A percentile compares a stretch with the other conserved stretches of the same genome.
Evolutionary conservation across 2,797 vertebrate genomes (phyloP).

Genomic region (Pangasius macronema): DNA sequence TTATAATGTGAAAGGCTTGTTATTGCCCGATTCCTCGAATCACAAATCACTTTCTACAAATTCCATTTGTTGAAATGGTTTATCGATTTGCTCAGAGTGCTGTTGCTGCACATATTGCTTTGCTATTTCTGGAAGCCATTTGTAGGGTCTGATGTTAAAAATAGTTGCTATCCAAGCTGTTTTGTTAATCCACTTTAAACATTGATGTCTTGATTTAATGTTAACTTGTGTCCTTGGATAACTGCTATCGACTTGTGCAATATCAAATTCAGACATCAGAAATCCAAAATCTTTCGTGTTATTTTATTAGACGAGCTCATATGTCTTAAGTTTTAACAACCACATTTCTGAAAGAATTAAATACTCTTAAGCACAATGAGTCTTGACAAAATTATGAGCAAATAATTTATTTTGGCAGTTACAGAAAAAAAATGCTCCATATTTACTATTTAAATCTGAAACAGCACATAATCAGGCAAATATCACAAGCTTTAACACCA

Average conservation of each 20-base stretch:
- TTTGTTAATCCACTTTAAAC: conserved; percentile 46
- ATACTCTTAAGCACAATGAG: background rate
- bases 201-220: conserved; percentile 41
- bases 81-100: conserved; percentile 28
- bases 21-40: conserved; percentile 8
- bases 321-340: background rate
- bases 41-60: background rate
- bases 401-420: background rate
- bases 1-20: conserved; percentile 22
- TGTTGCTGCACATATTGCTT: background rate
- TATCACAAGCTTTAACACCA: background rate
- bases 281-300: background rate
- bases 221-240: conserved; percentile 35
- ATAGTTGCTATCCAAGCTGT: conserved; percentile 8
- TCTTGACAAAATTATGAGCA: background rate
- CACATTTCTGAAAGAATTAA: background rate
- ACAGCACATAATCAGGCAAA: background rate
- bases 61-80: background rate
- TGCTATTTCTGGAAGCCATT: conserved; percentile 29
- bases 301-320: background rate
- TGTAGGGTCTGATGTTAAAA: background rate
- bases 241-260: conserved; percentile 60
- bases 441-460: background rate
- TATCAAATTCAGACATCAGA: conserved; percentile 55
- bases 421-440: background rate